A percentile compares a stretch with the other conserved stretches of the same genome.
Conservation (phyloP, 2,797 vertebrate species). For the Rhinogobio ventralis region DNA sequence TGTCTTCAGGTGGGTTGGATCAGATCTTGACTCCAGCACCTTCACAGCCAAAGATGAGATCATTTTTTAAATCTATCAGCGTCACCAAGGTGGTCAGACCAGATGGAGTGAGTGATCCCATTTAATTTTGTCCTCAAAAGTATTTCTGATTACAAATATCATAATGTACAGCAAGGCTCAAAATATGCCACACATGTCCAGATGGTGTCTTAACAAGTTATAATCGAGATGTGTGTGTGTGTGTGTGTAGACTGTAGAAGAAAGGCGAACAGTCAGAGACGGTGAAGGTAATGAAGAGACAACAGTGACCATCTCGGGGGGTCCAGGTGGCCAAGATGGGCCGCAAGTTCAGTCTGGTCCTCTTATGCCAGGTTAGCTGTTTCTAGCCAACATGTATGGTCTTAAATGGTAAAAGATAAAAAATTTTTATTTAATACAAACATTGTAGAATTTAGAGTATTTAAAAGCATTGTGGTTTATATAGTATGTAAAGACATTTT, state of each 20-base stretch:
- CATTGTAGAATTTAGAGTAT: background rate
- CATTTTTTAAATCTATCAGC: conserved; percentile 85
- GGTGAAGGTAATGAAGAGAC: conserved; percentile 84
- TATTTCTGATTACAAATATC: background rate
- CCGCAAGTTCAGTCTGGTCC: conserved; percentile 57
- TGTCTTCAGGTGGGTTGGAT: conserved; percentile 85
- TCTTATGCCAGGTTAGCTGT: conserved; percentile 61
- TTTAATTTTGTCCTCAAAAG: background rate
- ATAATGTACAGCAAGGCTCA: background rate
- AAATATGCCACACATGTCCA: background rate
- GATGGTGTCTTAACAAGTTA: no score
- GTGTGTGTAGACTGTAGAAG: conserved; percentile 82
- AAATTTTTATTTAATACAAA: background rate
- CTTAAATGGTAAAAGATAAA: background rate
- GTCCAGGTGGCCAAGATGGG: conserved; percentile 59
- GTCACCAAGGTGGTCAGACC: conserved; percentile 87
- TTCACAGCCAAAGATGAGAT: conserved; percentile 74
- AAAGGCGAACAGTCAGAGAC: conserved; percentile 86
- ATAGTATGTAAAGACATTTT: background rate
- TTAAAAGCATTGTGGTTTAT: background rate
- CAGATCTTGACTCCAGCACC: conserved; percentile 79
- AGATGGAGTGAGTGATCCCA: conserved; percentile 82
- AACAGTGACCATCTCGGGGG: conserved; percentile 79
- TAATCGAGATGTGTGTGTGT: background rate
- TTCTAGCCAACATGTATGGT: background rate